Evolutionary conservation across 2,113 vertebrate genomes (phyloP).

Genomic region (Anolis sagrei): DNA sequence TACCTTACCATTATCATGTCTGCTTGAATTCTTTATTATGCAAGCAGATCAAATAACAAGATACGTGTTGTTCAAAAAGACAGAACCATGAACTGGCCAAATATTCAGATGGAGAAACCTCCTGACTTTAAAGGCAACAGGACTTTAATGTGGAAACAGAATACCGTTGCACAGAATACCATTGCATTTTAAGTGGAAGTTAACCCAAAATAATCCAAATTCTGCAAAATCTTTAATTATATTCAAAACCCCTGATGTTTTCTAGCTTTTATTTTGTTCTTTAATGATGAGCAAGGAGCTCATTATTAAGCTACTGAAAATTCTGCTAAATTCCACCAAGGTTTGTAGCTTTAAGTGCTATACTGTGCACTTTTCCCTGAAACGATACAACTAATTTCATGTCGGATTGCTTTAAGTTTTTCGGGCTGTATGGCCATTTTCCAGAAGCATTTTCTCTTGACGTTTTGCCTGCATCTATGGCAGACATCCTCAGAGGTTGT

Average conservation of each 20-base stretch:
- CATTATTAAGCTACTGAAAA: neutral
- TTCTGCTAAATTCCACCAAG: neutral
- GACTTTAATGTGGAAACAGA: neutral
- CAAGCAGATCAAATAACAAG: neutral
- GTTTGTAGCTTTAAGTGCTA: neutral
- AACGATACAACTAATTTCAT: too few species aligned
- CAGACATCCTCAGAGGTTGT: too few species aligned
- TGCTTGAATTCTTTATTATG: neutral
- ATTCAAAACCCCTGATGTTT: neutral
- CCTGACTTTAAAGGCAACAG: neutral
- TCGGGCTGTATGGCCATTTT: too few species aligned
- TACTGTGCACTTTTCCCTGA: neutral
- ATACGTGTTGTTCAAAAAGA: neutral
- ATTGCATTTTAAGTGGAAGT: neutral
- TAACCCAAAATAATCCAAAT: neutral
- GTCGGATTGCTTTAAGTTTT: too few species aligned
- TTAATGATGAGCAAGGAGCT: neutral
- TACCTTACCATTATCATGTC: neutral
- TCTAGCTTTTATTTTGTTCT: neutral
- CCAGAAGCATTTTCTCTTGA: too few species aligned
- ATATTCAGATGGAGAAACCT: neutral
- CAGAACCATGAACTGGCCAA: neutral
- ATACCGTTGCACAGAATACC: neutral
- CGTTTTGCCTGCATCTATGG: too few species aligned
- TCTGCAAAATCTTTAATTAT: neutral